These are phyloP conservation scores for Syngnathus acus DNA, from an alignment of 2,797 vertebrate species.

Conservation along the genomic window DNA sequence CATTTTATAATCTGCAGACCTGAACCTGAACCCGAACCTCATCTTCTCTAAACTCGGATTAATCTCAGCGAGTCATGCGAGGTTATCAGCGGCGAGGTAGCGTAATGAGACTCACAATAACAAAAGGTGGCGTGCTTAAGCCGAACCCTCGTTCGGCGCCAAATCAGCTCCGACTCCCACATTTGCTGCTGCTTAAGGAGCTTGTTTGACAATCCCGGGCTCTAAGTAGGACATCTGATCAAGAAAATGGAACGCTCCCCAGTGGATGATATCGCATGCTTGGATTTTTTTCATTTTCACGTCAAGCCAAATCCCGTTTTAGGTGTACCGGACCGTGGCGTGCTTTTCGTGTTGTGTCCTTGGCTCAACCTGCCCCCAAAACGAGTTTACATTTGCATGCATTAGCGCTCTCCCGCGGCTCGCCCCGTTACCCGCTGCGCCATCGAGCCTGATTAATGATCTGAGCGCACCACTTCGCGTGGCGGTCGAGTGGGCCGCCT, in stretches of 20 bases:
- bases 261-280: conserved; percentile 3
- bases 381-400: conserved; percentile 73
- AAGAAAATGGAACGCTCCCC: conserved; percentile 13
- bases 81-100: conserved; percentile 53
- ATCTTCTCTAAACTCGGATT: conserved; percentile 38
- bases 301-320: conserved; percentile 31
- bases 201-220: conserved; percentile 24
- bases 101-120: conserved; percentile 53
- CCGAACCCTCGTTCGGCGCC: conserved; percentile 34
- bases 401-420: conserved; percentile 69
- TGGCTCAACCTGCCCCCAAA: conserved; percentile 67
- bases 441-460: conserved; percentile 72
- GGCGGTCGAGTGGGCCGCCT: conserved; percentile 47
- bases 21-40: conserved; percentile 1
- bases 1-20: too few species aligned
- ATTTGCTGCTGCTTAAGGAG: conserved; percentile 23
- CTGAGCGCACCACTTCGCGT: conserved; percentile 55
- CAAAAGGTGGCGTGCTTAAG: conserved; percentile 22
- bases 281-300: conserved; percentile 25
- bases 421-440: conserved; percentile 63
- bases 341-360: conserved; percentile 48
- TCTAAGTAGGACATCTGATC: conserved; percentile 21
- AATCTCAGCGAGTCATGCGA: conserved; percentile 44
- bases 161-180: conserved; percentile 24
- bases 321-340: conserved; percentile 17